Percentiles rank a stretch among this genome's conserved stretches.
Conservation (phyloP, 2,888 invertebrate genomes). For the Habroteleia sp. region DNA sequence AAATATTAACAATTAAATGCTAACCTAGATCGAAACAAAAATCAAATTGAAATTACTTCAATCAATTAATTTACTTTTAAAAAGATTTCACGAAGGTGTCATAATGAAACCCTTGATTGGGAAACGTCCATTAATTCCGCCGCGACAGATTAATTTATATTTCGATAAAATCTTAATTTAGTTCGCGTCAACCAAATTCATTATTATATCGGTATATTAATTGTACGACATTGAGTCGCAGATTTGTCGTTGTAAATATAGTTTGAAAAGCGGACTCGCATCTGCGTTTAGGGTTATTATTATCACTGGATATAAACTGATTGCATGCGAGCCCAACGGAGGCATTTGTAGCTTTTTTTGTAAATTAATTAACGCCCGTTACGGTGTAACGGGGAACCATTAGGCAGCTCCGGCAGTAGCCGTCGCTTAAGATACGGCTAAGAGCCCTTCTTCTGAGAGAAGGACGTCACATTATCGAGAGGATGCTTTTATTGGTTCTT, state of each 20-base stretch:
- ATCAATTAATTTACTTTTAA: no score
- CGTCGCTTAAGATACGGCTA: conserved; percentile 75
- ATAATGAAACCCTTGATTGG: no score
- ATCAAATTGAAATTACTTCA: no score
- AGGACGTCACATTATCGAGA: conserved; percentile 62
- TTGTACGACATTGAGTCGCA: conserved; percentile 11
- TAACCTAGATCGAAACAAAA: no score
- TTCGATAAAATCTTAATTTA: conserved; percentile 13
- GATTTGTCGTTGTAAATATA: conserved; percentile 40
- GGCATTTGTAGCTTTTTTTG: conserved; percentile 51
- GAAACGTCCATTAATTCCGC: neutral
- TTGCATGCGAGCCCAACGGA: conserved; percentile 22
- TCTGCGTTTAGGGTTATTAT: conserved; percentile 43
- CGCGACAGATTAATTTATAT: neutral
- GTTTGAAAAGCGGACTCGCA: conserved; percentile 12
- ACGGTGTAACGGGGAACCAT: conserved; percentile 69
- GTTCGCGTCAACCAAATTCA: conserved; percentile 14
- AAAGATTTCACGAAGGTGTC: no score
- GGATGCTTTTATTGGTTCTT: conserved; percentile 73
- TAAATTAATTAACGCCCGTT: conserved; percentile 72
- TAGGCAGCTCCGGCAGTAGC: conserved; percentile 67
- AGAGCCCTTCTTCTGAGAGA: conserved; percentile 70
- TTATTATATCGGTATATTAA: conserved; percentile 25
- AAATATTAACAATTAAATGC: no score
- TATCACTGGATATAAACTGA: conserved; percentile 38